These are phyloP conservation scores for Ptilodon capucinus DNA, from an alignment of 2,888 invertebrate genomes.

Conservation along the genomic window DNA sequence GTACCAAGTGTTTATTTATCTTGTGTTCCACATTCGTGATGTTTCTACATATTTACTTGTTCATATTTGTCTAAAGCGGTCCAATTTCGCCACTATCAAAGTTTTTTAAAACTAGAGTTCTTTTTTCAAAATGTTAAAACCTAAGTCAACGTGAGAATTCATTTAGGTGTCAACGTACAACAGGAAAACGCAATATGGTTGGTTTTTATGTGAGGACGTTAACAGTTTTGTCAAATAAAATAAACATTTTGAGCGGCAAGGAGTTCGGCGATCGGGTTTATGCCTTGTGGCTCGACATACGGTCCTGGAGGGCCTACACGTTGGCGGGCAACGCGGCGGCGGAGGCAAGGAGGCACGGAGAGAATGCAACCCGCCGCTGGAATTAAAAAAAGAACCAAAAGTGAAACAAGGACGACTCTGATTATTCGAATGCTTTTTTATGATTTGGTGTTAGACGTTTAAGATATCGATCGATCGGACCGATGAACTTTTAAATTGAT, in stretches of 20 bases:
- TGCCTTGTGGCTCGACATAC: not conserved
- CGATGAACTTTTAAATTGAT: slow-evolving; percentile 11
- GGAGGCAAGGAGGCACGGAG: slow-evolving; percentile 44
- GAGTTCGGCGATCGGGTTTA: not conserved
- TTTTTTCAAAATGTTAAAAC: slow-evolving; percentile 17
- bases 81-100: slow-evolving; percentile 1
- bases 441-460: slow-evolving; percentile 33
- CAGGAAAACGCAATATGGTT: not conserved
- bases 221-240: slow-evolving; percentile 5
- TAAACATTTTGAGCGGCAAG: not conserved
- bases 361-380: slow-evolving; percentile 72
- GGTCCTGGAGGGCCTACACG: slow-evolving; percentile 21
- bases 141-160: slow-evolving; percentile 3
- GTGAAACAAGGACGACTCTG: slow-evolving; percentile 68
- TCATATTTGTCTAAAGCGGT: slow-evolving; percentile 7
- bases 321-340: slow-evolving; percentile 35
- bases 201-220: not conserved
- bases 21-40: slow-evolving; percentile 59
- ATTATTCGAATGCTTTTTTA: slow-evolving; percentile 56
- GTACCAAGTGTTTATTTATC: slow-evolving; percentile 59
- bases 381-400: slow-evolving; percentile 68
- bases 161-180: slow-evolving; percentile 19
- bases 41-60: slow-evolving; percentile 29
- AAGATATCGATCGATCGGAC: slow-evolving; percentile 30
- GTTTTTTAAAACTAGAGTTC: not conserved